phyloP scores from a whole-genome alignment of 1,140 invertebrate species.

The Meloidogyne exigua region DNA sequence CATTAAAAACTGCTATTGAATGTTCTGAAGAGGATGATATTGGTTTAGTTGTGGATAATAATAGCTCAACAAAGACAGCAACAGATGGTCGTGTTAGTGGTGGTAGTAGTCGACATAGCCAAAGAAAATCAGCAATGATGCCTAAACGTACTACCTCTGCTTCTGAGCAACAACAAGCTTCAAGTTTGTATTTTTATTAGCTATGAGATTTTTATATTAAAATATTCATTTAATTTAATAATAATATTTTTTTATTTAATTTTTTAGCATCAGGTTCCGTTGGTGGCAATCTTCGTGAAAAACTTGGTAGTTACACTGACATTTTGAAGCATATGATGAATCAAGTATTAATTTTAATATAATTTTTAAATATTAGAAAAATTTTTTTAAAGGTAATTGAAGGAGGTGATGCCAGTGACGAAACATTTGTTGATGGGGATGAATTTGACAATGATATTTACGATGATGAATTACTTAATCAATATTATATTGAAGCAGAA shows the following conservation, averaged over 20 bases:
- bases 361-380: background rate
- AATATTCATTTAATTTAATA: background rate
- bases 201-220: too few relatives aligned
- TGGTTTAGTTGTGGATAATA: background rate
- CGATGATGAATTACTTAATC: conserved; percentile 41
- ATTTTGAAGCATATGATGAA: conserved; percentile 48
- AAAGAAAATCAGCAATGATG: background rate
- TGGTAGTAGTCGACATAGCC: background rate
- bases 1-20: background rate
- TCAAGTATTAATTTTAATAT: conserved; percentile 24
- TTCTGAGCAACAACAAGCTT: background rate
- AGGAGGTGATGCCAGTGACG: conserved; percentile 13
- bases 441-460: conserved; percentile 45
- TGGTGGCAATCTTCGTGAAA: conserved; percentile 25
- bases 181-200: background rate
- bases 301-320: conserved; percentile 45
- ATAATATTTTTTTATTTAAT: too few relatives aligned
- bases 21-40: background rate
- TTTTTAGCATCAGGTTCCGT: background rate
- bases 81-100: background rate
- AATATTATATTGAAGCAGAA: conserved; percentile 11
- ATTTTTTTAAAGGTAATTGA: conserved; percentile 6
- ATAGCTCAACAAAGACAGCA: background rate
- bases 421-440: conserved; percentile 25
- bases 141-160: background rate